These are phyloP conservation scores for Trachops cirrhosus DNA, from an alignment of 2,797 vertebrate species.

Conservation along the genomic window DNA sequence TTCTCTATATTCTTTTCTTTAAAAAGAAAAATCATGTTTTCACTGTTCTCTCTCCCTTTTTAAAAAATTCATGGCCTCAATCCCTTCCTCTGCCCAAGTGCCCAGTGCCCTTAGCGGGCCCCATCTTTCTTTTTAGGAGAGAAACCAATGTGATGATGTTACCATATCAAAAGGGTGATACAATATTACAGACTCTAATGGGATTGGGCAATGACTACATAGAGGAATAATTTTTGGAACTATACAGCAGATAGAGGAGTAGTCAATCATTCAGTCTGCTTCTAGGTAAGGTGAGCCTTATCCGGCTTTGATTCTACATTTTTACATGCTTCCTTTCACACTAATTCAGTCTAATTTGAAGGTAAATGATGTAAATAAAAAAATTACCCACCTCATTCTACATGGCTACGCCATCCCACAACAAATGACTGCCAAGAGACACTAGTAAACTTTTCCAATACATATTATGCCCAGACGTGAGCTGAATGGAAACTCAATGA, in stretches of 20 bases:
- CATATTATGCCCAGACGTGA: conserved; percentile 58
- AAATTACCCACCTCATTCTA: conserved; percentile 28
- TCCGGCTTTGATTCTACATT: conserved; percentile 1
- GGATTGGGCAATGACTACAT: neutral
- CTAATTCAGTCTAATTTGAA: conserved; percentile 38
- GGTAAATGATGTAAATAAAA: neutral
- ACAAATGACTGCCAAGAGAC: conserved; percentile 40
- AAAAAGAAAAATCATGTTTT: neutral
- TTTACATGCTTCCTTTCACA: conserved; percentile 22
- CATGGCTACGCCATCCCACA: neutral
- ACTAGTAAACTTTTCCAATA: conserved; percentile 58
- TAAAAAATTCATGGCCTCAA: neutral
- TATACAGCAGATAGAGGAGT: neutral
- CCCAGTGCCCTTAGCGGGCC: neutral
- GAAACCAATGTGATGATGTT: conserved; percentile 1
- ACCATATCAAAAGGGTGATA: neutral
- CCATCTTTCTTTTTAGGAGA: neutral
- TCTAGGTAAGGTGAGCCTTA: neutral
- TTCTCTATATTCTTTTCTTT: neutral
- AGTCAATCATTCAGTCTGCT: conserved; percentile 3
- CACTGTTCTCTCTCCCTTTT: neutral
- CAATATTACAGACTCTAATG: neutral
- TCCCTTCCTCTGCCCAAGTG: neutral
- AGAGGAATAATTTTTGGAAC: conserved; percentile 13
- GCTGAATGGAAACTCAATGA: conserved; percentile 55